Conservation (phyloP, 2,888 invertebrate species). For the Limnephilus marmoratus region DNA sequence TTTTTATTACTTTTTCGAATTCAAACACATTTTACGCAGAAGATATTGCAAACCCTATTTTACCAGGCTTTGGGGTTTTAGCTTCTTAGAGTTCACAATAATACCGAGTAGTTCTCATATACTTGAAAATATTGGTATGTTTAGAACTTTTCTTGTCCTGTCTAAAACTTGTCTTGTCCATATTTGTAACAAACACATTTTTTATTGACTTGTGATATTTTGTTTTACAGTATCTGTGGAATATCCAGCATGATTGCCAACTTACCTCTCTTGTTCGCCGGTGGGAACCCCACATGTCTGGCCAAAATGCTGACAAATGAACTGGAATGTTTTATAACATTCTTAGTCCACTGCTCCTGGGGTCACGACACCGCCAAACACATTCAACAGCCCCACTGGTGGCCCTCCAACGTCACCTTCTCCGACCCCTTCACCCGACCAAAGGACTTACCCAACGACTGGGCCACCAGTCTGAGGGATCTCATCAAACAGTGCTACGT, state of each 20-base stretch:
- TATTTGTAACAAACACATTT: neutral
- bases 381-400: slow-evolving; percentile 83
- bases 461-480: slow-evolving; percentile 80
- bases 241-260: slow-evolving; percentile 82
- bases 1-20: too few species aligned
- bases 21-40: neutral
- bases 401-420: slow-evolving; percentile 82
- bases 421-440: slow-evolving; percentile 81
- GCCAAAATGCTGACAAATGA: slow-evolving; percentile 80
- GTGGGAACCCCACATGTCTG: slow-evolving; percentile 83
- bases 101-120: too few species aligned
- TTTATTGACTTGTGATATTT: neutral
- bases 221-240: neutral
- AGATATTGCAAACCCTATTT: neutral
- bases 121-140: neutral
- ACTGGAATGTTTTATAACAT: slow-evolving; percentile 84
- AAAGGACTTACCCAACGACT: slow-evolving; percentile 73
- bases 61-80: neutral
- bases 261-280: slow-evolving; percentile 83
- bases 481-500: slow-evolving; percentile 84
- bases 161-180: neutral
- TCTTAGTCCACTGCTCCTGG: slow-evolving; percentile 86
- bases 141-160: neutral
- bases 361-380: slow-evolving; percentile 79
- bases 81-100: neutral